These are phyloP conservation scores for Oscarella lobularis DNA, from an alignment of 37 sponge, comb jelly and placozoan genomes.

Conservation along the genomic window DNA sequence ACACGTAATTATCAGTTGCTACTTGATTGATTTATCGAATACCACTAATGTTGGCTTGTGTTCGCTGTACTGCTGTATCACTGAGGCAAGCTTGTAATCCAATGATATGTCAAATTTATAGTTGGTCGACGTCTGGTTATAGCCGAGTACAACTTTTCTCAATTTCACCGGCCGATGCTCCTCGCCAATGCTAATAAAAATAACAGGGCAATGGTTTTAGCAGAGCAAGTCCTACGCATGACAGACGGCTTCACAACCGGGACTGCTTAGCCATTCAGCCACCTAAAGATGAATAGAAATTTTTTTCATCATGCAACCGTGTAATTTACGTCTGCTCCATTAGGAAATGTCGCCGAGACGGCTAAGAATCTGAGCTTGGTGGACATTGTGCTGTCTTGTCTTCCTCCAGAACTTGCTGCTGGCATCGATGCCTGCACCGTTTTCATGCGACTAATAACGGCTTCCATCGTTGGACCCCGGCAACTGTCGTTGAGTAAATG, in stretches of 20 bases:
- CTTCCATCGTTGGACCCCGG: constrained; percentile 94
- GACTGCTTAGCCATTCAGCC: too few species aligned
- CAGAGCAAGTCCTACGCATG: background rate
- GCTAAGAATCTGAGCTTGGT: constrained; percentile 75
- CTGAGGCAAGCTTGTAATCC: constrained; percentile 72
- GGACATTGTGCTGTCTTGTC: background rate
- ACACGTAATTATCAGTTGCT: constrained; percentile 1
- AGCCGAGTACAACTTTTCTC: constrained; percentile 84
- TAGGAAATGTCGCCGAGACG: constrained; percentile 97
- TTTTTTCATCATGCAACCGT: background rate
- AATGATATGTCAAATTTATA: constrained; percentile 91
- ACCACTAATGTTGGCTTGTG: constrained; percentile 90
- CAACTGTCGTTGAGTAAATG: constrained; percentile 90
- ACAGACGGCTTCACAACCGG: too few species aligned
- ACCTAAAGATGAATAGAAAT: background rate
- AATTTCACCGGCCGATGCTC: constrained; percentile 86
- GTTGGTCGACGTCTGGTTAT: constrained; percentile 51
- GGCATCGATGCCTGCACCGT: constrained; percentile 66
- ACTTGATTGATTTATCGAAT: background rate
- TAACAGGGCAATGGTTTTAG: background rate
- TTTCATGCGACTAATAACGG: constrained; percentile 98
- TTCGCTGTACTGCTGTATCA: constrained; percentile 84
- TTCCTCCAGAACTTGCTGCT: background rate
- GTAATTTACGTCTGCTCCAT: constrained; percentile 66
- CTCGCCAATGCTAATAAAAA: constrained; percentile 63